Percentiles rank a stretch among this genome's conserved stretches.
phyloP scores from a whole-genome alignment of 1,140 invertebrate genomes.

The Pentalonia nigronervosa region DNA sequence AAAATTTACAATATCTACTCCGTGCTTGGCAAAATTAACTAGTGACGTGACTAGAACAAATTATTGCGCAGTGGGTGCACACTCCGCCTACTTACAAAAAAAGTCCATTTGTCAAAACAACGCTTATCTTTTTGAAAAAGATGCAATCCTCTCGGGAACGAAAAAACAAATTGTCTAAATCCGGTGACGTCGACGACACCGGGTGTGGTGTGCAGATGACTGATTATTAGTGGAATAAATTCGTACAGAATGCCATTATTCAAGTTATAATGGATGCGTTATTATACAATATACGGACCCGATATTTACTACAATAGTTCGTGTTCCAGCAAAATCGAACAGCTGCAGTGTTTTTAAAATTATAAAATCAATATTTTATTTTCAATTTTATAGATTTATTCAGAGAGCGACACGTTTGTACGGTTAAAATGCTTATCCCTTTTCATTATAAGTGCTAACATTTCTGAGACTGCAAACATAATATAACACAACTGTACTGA shows the following conservation, averaged over 20 bases:
- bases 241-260: neutral
- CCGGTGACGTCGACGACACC: neutral
- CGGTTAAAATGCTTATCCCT: neutral
- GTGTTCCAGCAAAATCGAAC: neutral
- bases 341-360: neutral
- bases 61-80: neutral
- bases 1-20: neutral
- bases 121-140: neutral
- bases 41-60: neutral
- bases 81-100: neutral
- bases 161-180: constrained; percentile 6
- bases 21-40: neutral
- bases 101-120: constrained; percentile 5
- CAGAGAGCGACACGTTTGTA: neutral
- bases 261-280: neutral
- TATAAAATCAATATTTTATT: constrained; percentile 3
- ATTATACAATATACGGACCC: neutral
- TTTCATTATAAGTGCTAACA: neutral
- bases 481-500: neutral
- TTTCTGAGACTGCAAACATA: neutral
- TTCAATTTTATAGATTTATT: neutral
- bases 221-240: neutral
- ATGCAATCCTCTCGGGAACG: neutral
- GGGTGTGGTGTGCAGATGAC: neutral
- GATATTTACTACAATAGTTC: neutral